Percentiles rank a stretch among this genome's conserved stretches.
These are phyloP conservation scores for Iphiclides podalirius DNA, from an alignment of 2,888 invertebrate genomes.

Conservation along the genomic window DNA sequence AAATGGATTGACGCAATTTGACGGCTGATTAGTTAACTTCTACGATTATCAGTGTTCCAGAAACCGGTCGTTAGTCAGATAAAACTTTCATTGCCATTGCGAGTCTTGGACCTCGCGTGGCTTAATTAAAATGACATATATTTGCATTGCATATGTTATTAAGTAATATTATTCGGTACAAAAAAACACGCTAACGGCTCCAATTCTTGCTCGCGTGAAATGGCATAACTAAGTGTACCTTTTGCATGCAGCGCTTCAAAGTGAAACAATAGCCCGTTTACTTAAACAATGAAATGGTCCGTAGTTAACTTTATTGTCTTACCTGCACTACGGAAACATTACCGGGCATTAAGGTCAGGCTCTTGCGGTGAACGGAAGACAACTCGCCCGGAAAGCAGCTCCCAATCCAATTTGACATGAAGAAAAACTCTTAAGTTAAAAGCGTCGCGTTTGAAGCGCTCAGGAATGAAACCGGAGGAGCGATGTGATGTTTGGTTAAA, in stretches of 20 bases:
- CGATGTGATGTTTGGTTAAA: background rate
- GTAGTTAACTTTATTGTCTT: slow-evolving; percentile 29
- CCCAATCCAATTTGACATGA: slow-evolving; percentile 38
- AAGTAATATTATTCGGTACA: no score
- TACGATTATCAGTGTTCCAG: no score
- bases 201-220: no score
- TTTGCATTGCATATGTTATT: no score
- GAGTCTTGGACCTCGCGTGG: no score
- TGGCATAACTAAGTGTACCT: slow-evolving; percentile 1
- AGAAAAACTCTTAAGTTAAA: slow-evolving; percentile 30
- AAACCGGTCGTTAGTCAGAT: no score
- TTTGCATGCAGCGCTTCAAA: slow-evolving; percentile 12
- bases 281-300: slow-evolving; percentile 27
- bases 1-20: no score
- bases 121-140: no score
- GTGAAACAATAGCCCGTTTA: slow-evolving; percentile 17
- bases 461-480: slow-evolving; percentile 1
- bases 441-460: slow-evolving; percentile 20
- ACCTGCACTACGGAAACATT: slow-evolving; percentile 27
- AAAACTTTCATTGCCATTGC: no score
- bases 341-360: slow-evolving; percentile 31
- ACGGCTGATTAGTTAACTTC: no score
- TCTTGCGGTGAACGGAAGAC: slow-evolving; percentile 23
- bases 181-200: no score
- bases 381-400: slow-evolving; percentile 34